phyloP scores from a whole-genome alignment of 1,140 invertebrate species.

The Procambarus virginalis region DNA sequence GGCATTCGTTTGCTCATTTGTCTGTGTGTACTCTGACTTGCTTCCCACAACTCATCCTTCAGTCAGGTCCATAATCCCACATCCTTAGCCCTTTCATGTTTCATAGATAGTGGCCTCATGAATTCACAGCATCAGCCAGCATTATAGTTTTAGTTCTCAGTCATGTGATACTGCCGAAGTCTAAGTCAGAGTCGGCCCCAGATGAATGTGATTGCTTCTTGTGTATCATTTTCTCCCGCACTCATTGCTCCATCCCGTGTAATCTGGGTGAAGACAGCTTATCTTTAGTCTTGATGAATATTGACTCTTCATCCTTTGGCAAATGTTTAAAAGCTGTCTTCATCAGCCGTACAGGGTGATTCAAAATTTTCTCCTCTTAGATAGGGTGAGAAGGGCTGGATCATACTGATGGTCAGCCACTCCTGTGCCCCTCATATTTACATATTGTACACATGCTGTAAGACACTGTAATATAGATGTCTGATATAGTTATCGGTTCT shows the following conservation, averaged over 20 bases:
- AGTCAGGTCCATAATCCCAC: neutral
- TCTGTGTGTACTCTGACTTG: constrained; percentile 4
- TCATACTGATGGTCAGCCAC: neutral
- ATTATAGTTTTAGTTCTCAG: constrained; percentile 14
- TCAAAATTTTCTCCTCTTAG: constrained; percentile 19
- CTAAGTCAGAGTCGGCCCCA: constrained; percentile 22
- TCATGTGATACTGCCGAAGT: constrained; percentile 22
- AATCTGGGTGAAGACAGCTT: constrained; percentile 15
- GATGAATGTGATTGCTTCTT: constrained; percentile 29
- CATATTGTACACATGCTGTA: constrained; percentile 64
- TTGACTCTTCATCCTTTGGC: neutral
- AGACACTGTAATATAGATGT: constrained; percentile 65
- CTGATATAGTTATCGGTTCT: constrained; percentile 43
- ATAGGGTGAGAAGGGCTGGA: neutral
- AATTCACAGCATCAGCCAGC: constrained; percentile 22
- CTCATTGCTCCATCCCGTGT: neutral
- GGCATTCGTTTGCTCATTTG: constrained; percentile 11
- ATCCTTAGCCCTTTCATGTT: constrained; percentile 2
- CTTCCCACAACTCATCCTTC: neutral
- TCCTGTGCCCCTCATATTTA: constrained; percentile 23
- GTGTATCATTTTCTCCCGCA: constrained; percentile 19
- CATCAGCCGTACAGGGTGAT: constrained; percentile 1
- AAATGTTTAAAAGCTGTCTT: constrained; percentile 1
- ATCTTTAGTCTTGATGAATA: neutral
- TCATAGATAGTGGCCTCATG: constrained; percentile 18